These are phyloP conservation scores for Flabesymbios commensalis DNA, from an alignment of 2,888 invertebrate genomes.

Conservation along the genomic window DNA sequence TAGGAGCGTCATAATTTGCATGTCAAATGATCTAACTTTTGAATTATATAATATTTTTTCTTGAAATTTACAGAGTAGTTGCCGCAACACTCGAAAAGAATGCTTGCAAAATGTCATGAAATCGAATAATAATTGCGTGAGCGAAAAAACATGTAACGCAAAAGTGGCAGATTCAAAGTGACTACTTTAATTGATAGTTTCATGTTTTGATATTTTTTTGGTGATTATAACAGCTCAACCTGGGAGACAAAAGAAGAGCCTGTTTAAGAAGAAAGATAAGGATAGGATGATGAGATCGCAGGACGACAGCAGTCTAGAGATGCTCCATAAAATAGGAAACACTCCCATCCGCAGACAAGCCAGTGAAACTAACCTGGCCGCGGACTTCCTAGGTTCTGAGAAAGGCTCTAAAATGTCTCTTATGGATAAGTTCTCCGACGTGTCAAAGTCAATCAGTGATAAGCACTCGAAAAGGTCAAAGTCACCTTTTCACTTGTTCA, in stretches of 20 bases:
- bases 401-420: conserved; percentile 44
- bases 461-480: conserved; percentile 20
- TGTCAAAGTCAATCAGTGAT: conserved; percentile 24
- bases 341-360: conserved; percentile 44
- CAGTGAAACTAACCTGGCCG: conserved; percentile 60
- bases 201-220: too few species aligned
- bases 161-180: too few species aligned
- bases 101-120: too few species aligned
- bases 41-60: too few species aligned
- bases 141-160: too few species aligned
- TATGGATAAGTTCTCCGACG: conserved; percentile 45
- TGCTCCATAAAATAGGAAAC: neutral
- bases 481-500: conserved; percentile 73
- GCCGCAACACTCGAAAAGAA: too few species aligned
- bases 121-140: too few species aligned
- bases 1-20: too few species aligned
- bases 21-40: too few species aligned
- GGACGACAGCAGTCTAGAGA: conserved; percentile 50
- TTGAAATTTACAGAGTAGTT: too few species aligned
- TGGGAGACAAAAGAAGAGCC: conserved; percentile 4
- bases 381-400: conserved; percentile 32
- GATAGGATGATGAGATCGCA: conserved; percentile 56
- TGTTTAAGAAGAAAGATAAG: conserved; percentile 40
- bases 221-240: too few species aligned
- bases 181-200: too few species aligned